Evolutionary conservation across 2,797 vertebrate species (phyloP).

Genomic region (Erpetoichthys calabaricus): DNA sequence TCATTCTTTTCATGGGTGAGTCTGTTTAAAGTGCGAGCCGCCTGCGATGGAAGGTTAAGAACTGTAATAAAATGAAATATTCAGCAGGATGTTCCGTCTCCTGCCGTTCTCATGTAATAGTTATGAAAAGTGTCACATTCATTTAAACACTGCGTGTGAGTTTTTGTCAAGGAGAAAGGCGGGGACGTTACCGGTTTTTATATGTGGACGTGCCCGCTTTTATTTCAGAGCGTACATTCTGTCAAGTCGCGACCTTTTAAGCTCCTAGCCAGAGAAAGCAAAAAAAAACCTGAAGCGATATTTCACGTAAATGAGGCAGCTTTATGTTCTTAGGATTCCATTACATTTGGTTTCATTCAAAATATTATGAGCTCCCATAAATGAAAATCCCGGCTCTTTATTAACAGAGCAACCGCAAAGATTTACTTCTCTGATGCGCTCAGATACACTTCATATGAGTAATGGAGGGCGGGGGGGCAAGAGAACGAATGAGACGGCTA

Average conservation of each 20-base stretch:
- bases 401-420: background rate
- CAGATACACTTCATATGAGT: background rate
- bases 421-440: background rate
- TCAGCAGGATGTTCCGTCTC: background rate
- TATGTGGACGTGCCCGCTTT: background rate
- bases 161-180: background rate
- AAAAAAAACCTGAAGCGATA: background rate
- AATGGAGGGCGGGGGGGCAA: too few species aligned
- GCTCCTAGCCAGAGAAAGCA: background rate
- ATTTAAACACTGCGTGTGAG: background rate
- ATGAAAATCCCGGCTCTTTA: background rate
- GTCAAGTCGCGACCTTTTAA: background rate
- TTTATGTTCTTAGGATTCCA: background rate
- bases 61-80: background rate
- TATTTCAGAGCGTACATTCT: background rate
- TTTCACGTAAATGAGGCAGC: background rate
- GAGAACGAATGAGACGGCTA: too few species aligned
- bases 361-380: background rate
- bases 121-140: constrained; percentile 1
- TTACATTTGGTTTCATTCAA: background rate
- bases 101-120: background rate
- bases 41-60: background rate
- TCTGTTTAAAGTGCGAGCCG: background rate
- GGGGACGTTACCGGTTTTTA: background rate
- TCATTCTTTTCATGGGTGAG: background rate